Base-by-base conservation (phyloP, 1,140 invertebrate species). In the Drosophila bifasciata region DNA sequence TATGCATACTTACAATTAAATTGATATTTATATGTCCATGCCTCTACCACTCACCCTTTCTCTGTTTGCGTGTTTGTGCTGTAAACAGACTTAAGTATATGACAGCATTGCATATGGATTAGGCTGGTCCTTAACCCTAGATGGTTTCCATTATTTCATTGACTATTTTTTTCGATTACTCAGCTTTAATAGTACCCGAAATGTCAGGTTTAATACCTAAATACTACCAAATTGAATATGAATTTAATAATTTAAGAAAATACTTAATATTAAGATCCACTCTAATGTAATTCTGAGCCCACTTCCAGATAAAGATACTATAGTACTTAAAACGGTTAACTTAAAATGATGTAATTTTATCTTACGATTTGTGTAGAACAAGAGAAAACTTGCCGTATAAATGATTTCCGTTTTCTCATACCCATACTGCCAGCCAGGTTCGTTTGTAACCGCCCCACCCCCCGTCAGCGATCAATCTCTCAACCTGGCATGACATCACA, bases 1-100 rank as follows among this genome's bases (percentile, higher is more conserved):
- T 75, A 74, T 75, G 62, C 61, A 74, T 66, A 74, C 60, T 66
- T 55, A 49, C 49, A 66, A 48, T 57, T 74, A 75, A 48, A 58
- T 59, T 73, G 59, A 56, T 23, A 52, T 62, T 21, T 28, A 36
- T 40, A 67, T 17, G 51, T 17, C 19, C 45, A 28, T n/a, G 15
- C n/a, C 8, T 36, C 7, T 39, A 1, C 9, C n/a, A 51, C 43
- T 51, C 17, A 3, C 15, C n/a, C 4, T 43, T 17, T 28, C 28
- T 43, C 28, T 43, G 6, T 23, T 15, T 39, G 9, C 17, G 17
- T 52, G 16, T 51, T 8, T 50, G 8, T 32, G n/a, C 23, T 50
- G 25, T 61, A 61, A 70, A 60, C 36, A 52, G 43, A 32, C 56
- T 52, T 15, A 46, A 63, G 39, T 57, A 48, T 40, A 63, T 39